A percentile compares a stretch with the other conserved stretches of the same genome.
These are phyloP conservation scores for Pogonomyrmex californicus DNA, from an alignment of 1,140 invertebrate genomes.

Conservation along the genomic window DNA sequence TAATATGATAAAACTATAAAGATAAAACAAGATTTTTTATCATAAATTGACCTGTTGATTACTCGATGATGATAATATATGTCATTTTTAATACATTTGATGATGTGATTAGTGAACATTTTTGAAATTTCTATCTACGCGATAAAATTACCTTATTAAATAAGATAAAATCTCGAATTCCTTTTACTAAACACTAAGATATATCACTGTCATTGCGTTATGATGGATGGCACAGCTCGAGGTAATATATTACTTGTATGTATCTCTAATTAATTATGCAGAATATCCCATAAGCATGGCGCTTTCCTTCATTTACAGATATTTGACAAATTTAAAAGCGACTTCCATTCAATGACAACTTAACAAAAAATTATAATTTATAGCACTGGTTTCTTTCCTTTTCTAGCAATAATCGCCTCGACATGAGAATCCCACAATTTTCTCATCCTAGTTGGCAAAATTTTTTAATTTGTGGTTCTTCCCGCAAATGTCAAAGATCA, in stretches of 20 bases:
- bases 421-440: not conserved
- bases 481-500: not conserved
- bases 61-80: not conserved
- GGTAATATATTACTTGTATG: conserved; percentile 12
- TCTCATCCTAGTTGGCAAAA: not conserved
- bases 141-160: conserved; percentile 25
- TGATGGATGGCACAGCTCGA: conserved; percentile 38
- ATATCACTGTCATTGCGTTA: conserved; percentile 32
- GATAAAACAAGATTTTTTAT: too few relatives aligned
- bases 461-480: conserved; percentile 9
- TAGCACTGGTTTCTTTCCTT: not conserved
- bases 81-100: not conserved
- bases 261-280: conserved; percentile 43
- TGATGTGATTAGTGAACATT: not conserved
- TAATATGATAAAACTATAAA: not conserved
- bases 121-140: not conserved
- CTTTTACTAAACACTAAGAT: conserved; percentile 30
- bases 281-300: not conserved
- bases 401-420: not conserved
- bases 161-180: conserved; percentile 35
- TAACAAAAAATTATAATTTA: not conserved
- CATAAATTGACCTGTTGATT: not conserved
- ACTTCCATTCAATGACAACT: not conserved
- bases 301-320: not conserved
- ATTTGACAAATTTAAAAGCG: not conserved